A percentile compares a stretch with the other conserved stretches of the same genome.
These are phyloP conservation scores for Himalopsyche tibetana DNA, from an alignment of 2,888 invertebrate species.

Conservation along the genomic window DNA sequence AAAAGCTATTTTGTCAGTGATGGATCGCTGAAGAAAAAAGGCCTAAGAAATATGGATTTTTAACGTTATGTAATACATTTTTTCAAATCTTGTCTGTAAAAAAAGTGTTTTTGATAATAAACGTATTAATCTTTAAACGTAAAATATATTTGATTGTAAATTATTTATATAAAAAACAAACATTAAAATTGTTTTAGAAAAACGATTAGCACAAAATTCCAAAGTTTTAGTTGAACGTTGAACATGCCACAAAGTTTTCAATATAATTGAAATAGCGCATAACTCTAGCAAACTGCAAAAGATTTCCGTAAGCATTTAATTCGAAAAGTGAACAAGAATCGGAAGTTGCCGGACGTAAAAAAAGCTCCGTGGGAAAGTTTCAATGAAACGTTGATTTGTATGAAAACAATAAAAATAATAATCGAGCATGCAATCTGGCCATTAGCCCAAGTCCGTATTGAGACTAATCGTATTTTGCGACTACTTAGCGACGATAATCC, in stretches of 20 bases:
- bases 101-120: no score
- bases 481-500: slow-evolving; percentile 57
- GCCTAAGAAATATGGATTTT: no score
- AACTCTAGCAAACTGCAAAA: slow-evolving; percentile 4
- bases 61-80: no score
- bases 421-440: slow-evolving; percentile 64
- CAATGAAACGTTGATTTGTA: slow-evolving; percentile 64
- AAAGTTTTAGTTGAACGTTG: no score
- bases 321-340: slow-evolving; percentile 48
- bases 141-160: no score
- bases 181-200: no score
- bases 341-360: slow-evolving; percentile 25
- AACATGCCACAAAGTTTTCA: not conserved
- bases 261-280: slow-evolving; percentile 23
- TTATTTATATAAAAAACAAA: no score
- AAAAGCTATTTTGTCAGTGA: no score
- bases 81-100: no score
- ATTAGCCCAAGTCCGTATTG: slow-evolving; percentile 59
- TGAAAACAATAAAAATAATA: slow-evolving; percentile 65
- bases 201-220: no score
- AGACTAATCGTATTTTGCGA: slow-evolving; percentile 64
- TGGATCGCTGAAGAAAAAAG: no score
- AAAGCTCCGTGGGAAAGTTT: slow-evolving; percentile 49
- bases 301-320: slow-evolving; percentile 42
- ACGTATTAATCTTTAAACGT: no score